Evolutionary conservation across 2,888 invertebrate genomes (phyloP), one percentile per base, ranked within the genome.

Genomic region (Habroteleia sp.): DNA sequence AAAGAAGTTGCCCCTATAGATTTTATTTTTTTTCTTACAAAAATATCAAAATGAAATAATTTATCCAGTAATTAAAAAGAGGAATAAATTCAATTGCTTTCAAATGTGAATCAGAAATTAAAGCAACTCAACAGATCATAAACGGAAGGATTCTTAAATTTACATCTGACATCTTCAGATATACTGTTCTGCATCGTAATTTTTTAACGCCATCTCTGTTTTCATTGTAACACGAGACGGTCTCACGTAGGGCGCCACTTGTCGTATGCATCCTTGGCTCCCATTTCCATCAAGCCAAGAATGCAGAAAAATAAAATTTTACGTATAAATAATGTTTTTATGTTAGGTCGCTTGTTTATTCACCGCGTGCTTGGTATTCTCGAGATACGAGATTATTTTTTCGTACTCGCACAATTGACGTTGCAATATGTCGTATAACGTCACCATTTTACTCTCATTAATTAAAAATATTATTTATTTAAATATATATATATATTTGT

Each of bases 311-410:
- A 50, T 37, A 37, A 50, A 35, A 50, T 50, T 50, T 48, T 23
- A 50, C 25, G 50, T 50, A 37, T 37, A 50, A 50, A 50, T 50
- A 37, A 50, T 50, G 31, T 50, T 50, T 37, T 50, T 50, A 50
- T 35, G 23, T 35, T 31, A 50, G 17, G 17, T 16, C 16, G 31
- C 20, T 50, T 50, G 23, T 33, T 20, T 50, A 50, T 50, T 33
- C 33, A 33, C 16, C 7, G 33, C 4, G 8, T 20, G 16, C 48
- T 50, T 10, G 27, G 1, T 16, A 50, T 23, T 50, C 23, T 20
- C 11, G 23, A 50, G 48, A 27, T 16, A 17, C 10, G 6, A n/a
- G n/a, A 20, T 10, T 31, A 10, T 27, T n/a, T 33, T 13, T 31
- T 27, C 5, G 13, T 20, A 13, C 20, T 50, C 29, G 20, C 20